Percentiles rank a stretch among this genome's conserved stretches.
phyloP scores from a whole-genome alignment of 64 coral and sea anemone species.

The Hydrozoanthus tunicans region DNA sequence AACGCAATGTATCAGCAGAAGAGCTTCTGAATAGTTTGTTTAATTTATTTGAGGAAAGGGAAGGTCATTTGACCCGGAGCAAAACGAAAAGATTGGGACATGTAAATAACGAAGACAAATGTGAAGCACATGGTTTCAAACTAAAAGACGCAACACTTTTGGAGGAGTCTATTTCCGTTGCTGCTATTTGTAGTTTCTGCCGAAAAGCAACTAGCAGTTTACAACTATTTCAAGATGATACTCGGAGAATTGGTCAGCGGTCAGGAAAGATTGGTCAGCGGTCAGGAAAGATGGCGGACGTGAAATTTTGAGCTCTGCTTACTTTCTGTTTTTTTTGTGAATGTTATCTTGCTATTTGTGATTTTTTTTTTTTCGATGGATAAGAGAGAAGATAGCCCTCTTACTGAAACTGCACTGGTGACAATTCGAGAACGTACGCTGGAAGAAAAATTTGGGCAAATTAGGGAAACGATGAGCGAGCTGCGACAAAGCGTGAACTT shows the following conservation, averaged over 20 bases:
- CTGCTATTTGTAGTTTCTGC: conserved; percentile 46
- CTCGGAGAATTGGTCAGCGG: neutral
- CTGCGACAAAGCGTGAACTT: too few relatives aligned
- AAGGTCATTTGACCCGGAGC: conserved; percentile 28
- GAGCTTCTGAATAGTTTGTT: conserved; percentile 55
- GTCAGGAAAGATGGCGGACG: too few relatives aligned
- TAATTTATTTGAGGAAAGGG: conserved; percentile 27
- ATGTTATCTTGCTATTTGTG: too few relatives aligned
- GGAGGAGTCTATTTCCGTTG: conserved; percentile 31
- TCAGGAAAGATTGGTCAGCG: too few relatives aligned
- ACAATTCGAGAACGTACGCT: too few relatives aligned
- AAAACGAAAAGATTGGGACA: conserved; percentile 38
- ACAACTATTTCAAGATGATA: neutral
- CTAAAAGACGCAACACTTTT: conserved; percentile 53
- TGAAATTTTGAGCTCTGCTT: too few relatives aligned
- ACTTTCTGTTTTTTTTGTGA: too few relatives aligned
- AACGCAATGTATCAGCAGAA: conserved; percentile 28
- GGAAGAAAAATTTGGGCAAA: too few relatives aligned
- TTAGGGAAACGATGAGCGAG: too few relatives aligned
- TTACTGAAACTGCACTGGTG: too few relatives aligned
- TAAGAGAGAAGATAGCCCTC: too few relatives aligned
- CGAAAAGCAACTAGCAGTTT: conserved; percentile 8
- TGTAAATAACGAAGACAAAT: neutral
- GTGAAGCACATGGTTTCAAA: conserved; percentile 51
- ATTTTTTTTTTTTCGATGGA: too few relatives aligned